Evolutionary conservation across 2,888 invertebrate genomes (phyloP), one percentile per base, ranked within the genome.

Genomic region (Noctua fimbriata): DNA sequence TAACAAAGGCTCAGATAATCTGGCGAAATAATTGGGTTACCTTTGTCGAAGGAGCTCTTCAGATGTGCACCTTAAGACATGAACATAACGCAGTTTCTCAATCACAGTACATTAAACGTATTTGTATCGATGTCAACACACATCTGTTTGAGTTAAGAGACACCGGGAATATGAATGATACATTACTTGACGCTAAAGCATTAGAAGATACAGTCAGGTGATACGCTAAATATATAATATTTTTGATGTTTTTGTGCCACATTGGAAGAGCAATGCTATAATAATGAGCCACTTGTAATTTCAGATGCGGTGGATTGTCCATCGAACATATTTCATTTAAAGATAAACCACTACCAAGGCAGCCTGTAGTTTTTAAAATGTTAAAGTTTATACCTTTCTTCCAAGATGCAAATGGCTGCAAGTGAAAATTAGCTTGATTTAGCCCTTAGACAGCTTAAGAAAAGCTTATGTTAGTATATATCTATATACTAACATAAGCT

Each of bases 11-110:
- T 12, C 49, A 85, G 60, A 83, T 96, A 1, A 92, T 92, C 67
- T 98, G 98, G 98, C 95, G 96, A 32, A 97, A 97, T 79, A 98
- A 98, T 92, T 98, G 98, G 98, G 97, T 98, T 3, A 97, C 98
- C 14, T 98, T 98, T 90, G 95, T 98, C 90, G 98, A 98, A 93
- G 98, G 98, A 1, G 97, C 98, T 97, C 94, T 98, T 58, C 98
- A 98, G 94, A 97, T 98, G 85, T 96, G 97, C 69, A 97, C 98
- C 21, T 89, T 98, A 32, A 96, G 97, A 44, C 94, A 97, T 74
- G 97, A 97, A 63, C 95, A 97, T 3, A 97, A 97, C 75, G 96
- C 97, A 49, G 24, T 69, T 14, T 78, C 78, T 36, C 47, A 69
- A 36, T 67, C 78, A 67, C n/a, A 36, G 28, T 73, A 73, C 32